Evolutionary conservation across 2,113 vertebrate species (phyloP).

Genomic region (Oostethus manadensis): DNA sequence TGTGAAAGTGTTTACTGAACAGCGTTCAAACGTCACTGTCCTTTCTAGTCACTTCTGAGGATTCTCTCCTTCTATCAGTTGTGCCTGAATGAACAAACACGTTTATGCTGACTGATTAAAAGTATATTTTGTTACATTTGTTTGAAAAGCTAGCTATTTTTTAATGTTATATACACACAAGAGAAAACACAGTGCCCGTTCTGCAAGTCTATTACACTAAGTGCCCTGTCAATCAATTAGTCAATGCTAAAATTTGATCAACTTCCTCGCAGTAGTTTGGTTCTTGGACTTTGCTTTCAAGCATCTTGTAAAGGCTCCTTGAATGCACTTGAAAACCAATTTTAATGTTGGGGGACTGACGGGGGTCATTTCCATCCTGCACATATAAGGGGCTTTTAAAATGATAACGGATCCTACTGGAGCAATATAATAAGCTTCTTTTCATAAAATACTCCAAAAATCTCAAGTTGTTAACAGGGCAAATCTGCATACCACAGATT

Average conservation of each 20-base stretch:
- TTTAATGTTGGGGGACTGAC: no score
- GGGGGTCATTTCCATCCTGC: no score
- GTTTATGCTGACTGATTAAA: neutral
- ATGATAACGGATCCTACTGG: no score
- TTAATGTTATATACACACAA: neutral
- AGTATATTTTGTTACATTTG: constrained; percentile 1
- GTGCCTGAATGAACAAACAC: constrained; percentile 10
- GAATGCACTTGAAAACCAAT: no score
- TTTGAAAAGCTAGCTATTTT: neutral
- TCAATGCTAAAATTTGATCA: neutral
- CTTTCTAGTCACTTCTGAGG: constrained; percentile 5
- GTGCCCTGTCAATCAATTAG: constrained; percentile 8
- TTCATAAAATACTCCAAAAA: no score
- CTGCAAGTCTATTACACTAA: neutral
- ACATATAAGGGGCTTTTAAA: no score
- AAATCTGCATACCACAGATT: no score
- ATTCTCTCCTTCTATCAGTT: constrained; percentile 21
- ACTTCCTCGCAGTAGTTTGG: neutral
- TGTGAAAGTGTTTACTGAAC: constrained; percentile 14
- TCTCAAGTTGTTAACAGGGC: no score
- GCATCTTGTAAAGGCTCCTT: no score
- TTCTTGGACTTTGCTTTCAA: no score
- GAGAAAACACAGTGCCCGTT: neutral
- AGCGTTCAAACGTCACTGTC: constrained; percentile 2
- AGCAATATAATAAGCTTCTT: no score